Evolutionary conservation across 2,888 invertebrate genomes (phyloP), one percentile per base, ranked within the genome.

Genomic region (Byasa hedistus): DNA sequence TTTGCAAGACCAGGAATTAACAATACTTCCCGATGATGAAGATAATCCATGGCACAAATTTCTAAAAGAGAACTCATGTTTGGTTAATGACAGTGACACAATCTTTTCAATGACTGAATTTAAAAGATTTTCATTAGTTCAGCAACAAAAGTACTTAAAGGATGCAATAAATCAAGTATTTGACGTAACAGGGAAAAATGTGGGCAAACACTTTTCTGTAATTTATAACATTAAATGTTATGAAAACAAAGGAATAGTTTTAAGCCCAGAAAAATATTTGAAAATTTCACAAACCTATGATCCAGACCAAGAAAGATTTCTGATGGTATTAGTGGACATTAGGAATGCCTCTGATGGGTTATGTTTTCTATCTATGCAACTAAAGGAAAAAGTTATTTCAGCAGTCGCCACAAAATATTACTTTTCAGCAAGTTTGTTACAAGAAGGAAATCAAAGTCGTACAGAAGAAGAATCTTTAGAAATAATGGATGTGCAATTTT

Each of bases 41-140:
- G 94, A 94, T 59, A 97, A 97, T 80, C 94, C 95, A 65, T 97
- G 97, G 96, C 94, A 95, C 60, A 92, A 94, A 72, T 94, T 97
- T 80, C 86, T 97, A 1, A 92, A 93, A 62, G 95, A 96, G 71
- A 96, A 96, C 80, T 93, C 95, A 36, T 95, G 95, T 76, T 81
- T 97, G 55, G 86, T 93, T 57, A 94, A 95, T 72, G 95, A 96
- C 74, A 89, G 83, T 78, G 92, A 94, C 0, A 90, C 94, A 22
- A 94, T 98, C 72, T 95, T 97, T 75, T 95, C 95, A 59, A 94
- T 97, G 77, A 93, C 94, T 12, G 95, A 96, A 73, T 94, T 96
- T 79, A 93, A 93, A 69, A 93, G 94, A 68, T 94, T 94, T 71
- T 98, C 98, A 1, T 87, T 98, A 61, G 92, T 97, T 15, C 97